phyloP scores from a whole-genome alignment of 1,140 invertebrate genomes.

The Paraescarpia echinospica region DNA sequence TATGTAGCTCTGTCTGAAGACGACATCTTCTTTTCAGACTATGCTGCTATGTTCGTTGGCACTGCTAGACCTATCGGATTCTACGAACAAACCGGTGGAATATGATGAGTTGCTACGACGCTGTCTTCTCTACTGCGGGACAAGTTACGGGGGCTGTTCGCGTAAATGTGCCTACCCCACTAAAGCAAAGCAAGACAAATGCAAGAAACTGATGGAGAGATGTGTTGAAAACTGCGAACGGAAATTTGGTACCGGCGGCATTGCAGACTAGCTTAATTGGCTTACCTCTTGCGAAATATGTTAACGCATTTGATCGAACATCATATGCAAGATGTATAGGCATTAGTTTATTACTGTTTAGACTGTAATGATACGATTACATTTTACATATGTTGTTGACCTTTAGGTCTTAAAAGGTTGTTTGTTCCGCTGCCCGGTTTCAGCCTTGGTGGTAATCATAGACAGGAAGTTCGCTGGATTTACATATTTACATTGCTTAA shows the following conservation, averaged over 20 bases:
- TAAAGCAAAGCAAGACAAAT: not conserved
- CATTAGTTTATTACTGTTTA: no score
- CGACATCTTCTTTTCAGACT: not conserved
- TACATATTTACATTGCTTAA: no score
- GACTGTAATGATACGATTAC: no score
- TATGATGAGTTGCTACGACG: not conserved
- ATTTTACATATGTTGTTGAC: no score
- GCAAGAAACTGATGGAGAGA: not conserved
- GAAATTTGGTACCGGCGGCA: not conserved
- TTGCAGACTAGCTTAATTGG: not conserved
- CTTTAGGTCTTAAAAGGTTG: no score
- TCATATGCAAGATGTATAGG: not conserved
- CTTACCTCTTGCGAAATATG: not conserved
- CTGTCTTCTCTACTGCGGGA: not conserved
- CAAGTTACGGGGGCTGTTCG: not conserved
- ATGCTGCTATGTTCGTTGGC: not conserved
- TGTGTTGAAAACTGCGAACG: not conserved
- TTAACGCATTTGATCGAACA: not conserved
- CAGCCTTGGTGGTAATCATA: no score
- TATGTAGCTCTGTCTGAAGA: not conserved
- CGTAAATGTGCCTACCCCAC: not conserved
- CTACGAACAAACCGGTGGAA: not conserved
- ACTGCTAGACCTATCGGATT: not conserved
- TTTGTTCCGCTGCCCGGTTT: no score
- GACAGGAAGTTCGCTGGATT: no score